Base-by-base conservation (phyloP, 1,140 invertebrate species). In the Probaryconus sp. region DNA sequence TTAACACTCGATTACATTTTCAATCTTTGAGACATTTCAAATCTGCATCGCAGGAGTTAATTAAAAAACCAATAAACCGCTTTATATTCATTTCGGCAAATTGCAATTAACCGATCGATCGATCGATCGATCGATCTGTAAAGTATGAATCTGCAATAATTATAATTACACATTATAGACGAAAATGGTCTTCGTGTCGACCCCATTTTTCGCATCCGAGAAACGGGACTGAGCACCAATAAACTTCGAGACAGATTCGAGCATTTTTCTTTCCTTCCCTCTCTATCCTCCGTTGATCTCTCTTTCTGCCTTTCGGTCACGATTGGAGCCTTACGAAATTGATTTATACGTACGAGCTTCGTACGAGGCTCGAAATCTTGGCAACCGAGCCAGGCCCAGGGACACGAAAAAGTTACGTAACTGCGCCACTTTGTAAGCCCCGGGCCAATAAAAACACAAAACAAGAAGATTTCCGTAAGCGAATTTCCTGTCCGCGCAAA, bases 221-320 rank as follows among this genome's bases (percentile, higher is more conserved):
- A 58, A 76, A 69, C 68, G 48, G 64, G 40, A 70, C 51, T 50
- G 43, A 53, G 28, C 24, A 33, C 56, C 56, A 61, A 67, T 60
- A 67, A 75, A 76, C 71, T 70, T 77, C 14, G 33, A 50, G 43
- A 50, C 45, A 55, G 63, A 77, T 70, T 68, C 45, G 21, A 63
- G n/a, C 43, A 17, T 63, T 74, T 70, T 55, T 65, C 31, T 35
- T 17, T 1, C n/a, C n/a, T n/a, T 14, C 21, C 21, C 21, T 3
- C 3, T 4, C 21, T 24, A 24, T 24, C 7, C 21, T 24, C 3
- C 21, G 21, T n/a, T n/a, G n/a, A n/a, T n/a, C n/a, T n/a, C n/a
- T n/a, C n/a, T n/a, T n/a, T n/a, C n/a, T n/a, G n/a, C n/a, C 1
- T 48, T 33, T 58, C 30, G 16, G 18, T 58, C 18, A 26, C 28